Conservation (phyloP, 2,888 invertebrate genomes). For the Sympetrum striolatum region DNA sequence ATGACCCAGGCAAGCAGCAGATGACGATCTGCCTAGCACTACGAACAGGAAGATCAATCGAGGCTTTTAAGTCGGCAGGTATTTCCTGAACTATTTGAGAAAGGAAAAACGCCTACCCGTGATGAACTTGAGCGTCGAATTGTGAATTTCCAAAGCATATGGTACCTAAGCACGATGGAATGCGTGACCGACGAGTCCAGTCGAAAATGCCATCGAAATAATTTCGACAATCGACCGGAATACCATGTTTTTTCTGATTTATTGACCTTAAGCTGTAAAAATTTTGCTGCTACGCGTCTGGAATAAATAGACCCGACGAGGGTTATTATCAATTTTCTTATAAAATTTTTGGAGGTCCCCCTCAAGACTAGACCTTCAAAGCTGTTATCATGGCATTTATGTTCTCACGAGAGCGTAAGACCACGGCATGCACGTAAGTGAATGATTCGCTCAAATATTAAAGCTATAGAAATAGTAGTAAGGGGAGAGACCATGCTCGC, state of each 20-base stretch:
- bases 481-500: slow-evolving; percentile 35
- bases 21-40: not conserved
- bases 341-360: not conserved
- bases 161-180: not conserved
- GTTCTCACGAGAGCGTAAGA: not conserved
- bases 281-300: not conserved
- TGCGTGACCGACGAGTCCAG: not conserved
- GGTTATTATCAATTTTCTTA: not conserved
- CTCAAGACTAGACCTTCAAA: not conserved
- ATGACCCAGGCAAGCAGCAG: not conserved
- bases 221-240: not conserved
- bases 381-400: not conserved
- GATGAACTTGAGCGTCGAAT: not conserved
- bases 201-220: not conserved
- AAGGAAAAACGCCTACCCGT: not conserved
- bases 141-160: not conserved
- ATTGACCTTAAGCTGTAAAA: not conserved
- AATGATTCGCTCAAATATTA: not conserved
- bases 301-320: not conserved
- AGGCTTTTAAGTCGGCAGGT: not conserved
- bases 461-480: not conserved
- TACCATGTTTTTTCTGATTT: not conserved
- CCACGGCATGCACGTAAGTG: not conserved
- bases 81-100: not conserved
- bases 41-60: not conserved